These are phyloP conservation scores for Zaprionus taronus DNA, from an alignment of 1,140 invertebrate species.

Conservation along the genomic window DNA sequence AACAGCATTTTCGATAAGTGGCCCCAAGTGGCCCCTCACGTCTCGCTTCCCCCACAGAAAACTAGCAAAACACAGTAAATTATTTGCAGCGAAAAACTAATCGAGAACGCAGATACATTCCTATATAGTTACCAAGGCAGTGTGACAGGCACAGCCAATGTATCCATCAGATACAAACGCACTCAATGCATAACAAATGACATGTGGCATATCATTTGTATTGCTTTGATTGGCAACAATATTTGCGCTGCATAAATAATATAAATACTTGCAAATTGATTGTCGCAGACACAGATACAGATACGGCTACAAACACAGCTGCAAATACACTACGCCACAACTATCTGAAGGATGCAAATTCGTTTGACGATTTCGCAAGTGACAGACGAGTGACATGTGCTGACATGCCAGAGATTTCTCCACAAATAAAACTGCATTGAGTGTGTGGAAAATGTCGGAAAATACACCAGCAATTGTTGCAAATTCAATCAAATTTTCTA, in stretches of 20 bases:
- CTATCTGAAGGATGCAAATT: constrained; percentile 18
- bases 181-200: constrained; percentile 67
- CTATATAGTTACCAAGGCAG: too few species aligned
- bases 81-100: constrained; percentile 43
- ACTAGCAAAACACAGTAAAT: constrained; percentile 42
- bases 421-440: background rate
- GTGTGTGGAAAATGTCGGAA: background rate
- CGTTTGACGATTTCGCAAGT: background rate
- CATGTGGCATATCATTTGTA: constrained; percentile 23
- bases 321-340: constrained; percentile 1
- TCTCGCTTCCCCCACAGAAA: background rate
- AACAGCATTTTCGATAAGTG: constrained; percentile 72
- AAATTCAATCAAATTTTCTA: background rate
- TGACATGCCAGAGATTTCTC: background rate
- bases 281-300: constrained; percentile 41
- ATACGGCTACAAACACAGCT: background rate
- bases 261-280: constrained; percentile 67
- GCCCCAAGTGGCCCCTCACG: background rate
- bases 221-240: constrained; percentile 54
- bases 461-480: constrained; percentile 1
- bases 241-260: constrained; percentile 52
- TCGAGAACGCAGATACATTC: constrained; percentile 7
- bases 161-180: constrained; percentile 36
- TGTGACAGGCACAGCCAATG: constrained; percentile 31
- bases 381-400: constrained; percentile 4